Base-by-base conservation (phyloP, 2,888 invertebrate species). In the Brachypterus glaber region DNA sequence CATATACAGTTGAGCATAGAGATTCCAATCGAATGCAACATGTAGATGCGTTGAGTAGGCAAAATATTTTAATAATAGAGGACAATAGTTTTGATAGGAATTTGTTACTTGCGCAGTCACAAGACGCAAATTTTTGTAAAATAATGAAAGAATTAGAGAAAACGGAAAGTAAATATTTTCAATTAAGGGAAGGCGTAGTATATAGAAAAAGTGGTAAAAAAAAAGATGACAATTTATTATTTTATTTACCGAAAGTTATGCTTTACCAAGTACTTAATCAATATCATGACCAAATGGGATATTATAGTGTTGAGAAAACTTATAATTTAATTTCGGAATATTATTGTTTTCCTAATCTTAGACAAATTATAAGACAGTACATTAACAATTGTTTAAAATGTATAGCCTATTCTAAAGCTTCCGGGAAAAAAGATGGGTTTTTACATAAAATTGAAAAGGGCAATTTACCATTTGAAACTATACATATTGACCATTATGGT, bases 21-120 rank as follows among this genome's bases (percentile, higher is more conserved):
- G 15, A 33, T 14, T 24, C 25, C 16, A 39, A 33, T 7, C 36
- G 43, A 17, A 59, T 58, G 57, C 30, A 26, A 11, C 58, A 58
- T 46, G 55, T 53, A 1, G 55, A 59, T 43, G 52, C 57, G 1
- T 35, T 57, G 14, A 58, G 56, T 34, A 30, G 51, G 13, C 36
- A 43, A 11, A 44, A 37, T 39, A 42, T 53, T 29, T 37, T 51
- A 17, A 26, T 53, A 11, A 11, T 54, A 3, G 45, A 49, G 18
- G 46, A 34, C 18, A 52, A 49, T 29, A 44, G 44, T 4, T 47
- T 53, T 31, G 52, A 52, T 24, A 41, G 44, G 32, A 43, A 26
- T 34, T 40, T 53, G 30, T 17, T 43, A 5, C 30, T 49, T 30
- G 32, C 36, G 21, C 48, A 51, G 33, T 42, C 41, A 26, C 35